Base-by-base conservation (phyloP, 2,888 invertebrate species). In the Ashinkailepas kermadecensis region DNA sequence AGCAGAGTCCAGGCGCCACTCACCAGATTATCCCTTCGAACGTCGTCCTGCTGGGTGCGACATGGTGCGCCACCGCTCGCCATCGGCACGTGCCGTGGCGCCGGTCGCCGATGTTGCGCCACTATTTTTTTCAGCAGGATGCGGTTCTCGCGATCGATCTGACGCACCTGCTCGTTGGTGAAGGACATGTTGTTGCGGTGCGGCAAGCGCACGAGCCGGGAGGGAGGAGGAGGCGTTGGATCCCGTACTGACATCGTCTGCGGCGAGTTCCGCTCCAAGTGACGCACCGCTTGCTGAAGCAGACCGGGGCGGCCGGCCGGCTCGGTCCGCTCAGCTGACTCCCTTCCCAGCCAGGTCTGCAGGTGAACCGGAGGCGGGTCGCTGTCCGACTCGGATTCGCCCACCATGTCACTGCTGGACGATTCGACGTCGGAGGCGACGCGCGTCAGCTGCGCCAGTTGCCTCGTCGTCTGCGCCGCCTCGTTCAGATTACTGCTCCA, bases 91-190 rank as follows among this genome's bases (percentile, higher is more conserved):
- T 4, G 70, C 15, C 39, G 70, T 21, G 74, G 23, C 21, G 18
- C 13, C 10, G 54, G 74, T 9, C 74, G 74, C 21, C 74, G 54
- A 54, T 74, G 74, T 56, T 74, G 74, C 15, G 80, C 86, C 85
- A 89, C 86, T 83, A 89, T 88, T 84, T 87, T 89, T 59, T 86
- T 86, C 59, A 89, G 84, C 65, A 89, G 85, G 82, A 88, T 85
- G 65, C 88, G 87, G 85, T 89, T 89, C 39, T 89, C 89, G 54
- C 87, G 84, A 82, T 89, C 89, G 81, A 89, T 89, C 84, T 86
- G 86, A 62, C 87, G 85, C 82, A 88, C 86, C 84, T 89, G 87
- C 8, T 87, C 87, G 65, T 88, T 87, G 0, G 87, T 87, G 82
- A 89, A 89, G 65, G 87, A 88, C 87, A 88, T 88, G 84, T 89